A percentile compares a stretch with the other conserved stretches of the same genome.
phyloP scores from a whole-genome alignment of 2,888 invertebrate species.

The Heliconius ethilla region DNA sequence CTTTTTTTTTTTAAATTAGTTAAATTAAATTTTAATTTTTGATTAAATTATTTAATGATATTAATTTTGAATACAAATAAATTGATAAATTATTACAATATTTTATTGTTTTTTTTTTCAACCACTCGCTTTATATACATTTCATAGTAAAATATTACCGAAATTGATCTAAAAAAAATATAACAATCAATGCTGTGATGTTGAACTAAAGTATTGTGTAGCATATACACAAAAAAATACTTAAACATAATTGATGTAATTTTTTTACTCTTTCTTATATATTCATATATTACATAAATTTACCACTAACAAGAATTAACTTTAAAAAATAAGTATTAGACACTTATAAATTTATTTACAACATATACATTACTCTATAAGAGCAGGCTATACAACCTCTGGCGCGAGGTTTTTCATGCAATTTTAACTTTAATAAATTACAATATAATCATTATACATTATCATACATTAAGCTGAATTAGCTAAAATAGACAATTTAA shows the following conservation, averaged over 20 bases:
- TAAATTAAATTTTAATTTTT: too few relatives aligned
- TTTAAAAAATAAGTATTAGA: conserved; percentile 9
- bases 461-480: not conserved
- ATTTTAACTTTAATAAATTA: conserved; percentile 17
- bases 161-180: not conserved
- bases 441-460: not conserved
- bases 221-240: not conserved
- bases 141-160: not conserved
- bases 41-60: not conserved
- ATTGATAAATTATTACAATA: not conserved
- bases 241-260: not conserved
- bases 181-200: not conserved
- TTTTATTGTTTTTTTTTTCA: not conserved
- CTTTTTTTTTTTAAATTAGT: not conserved
- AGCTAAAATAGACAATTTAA: conserved; percentile 9
- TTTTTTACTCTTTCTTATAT: not conserved
- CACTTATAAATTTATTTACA: conserved; percentile 12
- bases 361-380: conserved; percentile 58
- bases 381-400: conserved; percentile 52
- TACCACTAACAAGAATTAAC: conserved; percentile 15
- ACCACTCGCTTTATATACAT: not conserved
- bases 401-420: conserved; percentile 36
- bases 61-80: not conserved
- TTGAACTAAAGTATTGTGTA: not conserved
- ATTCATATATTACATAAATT: not conserved